Base-by-base conservation (phyloP, 2,888 invertebrate species). In the Aspidiotus rigidus region DNA sequence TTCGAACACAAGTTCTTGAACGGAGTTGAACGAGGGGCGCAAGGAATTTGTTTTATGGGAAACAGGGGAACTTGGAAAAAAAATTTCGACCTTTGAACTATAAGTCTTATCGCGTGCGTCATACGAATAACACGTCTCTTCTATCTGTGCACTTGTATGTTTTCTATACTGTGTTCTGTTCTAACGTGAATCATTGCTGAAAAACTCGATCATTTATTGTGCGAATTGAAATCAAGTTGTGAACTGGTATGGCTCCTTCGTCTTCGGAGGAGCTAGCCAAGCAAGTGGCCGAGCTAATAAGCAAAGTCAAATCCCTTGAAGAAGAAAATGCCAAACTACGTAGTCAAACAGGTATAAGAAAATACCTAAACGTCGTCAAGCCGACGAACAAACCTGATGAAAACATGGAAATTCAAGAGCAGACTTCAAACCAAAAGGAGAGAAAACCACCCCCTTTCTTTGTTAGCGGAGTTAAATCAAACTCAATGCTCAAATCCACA, bases 21-120 rank as follows among this genome's bases (percentile, higher is more conserved):
- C 28, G 28, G 5, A 28, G 28, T 28, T 28, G 28, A 28, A 28
- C 28, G 28, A 28, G 28, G 28, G 28, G 28, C 5, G 28, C 28
- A 28, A n/a, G 28, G 28, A 28, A 1, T 28, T 1, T 28, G 28
- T 28, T 28, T 28, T 28, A 3, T 28, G 28, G 28, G 28, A 28
- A 28, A 28, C n/a, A n/a, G n/a, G n/a, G n/a, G n/a, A n/a, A n/a
- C n/a, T n/a, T n/a, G n/a, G n/a, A n/a, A n/a, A n/a, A n/a, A n/a
- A n/a, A n/a, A n/a, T n/a, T n/a, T n/a, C n/a, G n/a, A 28, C 28
- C 28, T 28, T 28, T 28, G 1, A 28, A 1, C 28, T 28, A 1
- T 28, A 28, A 44, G 49, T 44, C 49, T 44, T 44, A 44, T 44
- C 49, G 49, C 49, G 49, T 44, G 49, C 49, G 49, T 44, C 49